A percentile compares a stretch with the other conserved stretches of the same genome.
Evolutionary conservation across 2,113 vertebrate species (phyloP).

Genomic region (Anarhynchus alexandrinus): DNA sequence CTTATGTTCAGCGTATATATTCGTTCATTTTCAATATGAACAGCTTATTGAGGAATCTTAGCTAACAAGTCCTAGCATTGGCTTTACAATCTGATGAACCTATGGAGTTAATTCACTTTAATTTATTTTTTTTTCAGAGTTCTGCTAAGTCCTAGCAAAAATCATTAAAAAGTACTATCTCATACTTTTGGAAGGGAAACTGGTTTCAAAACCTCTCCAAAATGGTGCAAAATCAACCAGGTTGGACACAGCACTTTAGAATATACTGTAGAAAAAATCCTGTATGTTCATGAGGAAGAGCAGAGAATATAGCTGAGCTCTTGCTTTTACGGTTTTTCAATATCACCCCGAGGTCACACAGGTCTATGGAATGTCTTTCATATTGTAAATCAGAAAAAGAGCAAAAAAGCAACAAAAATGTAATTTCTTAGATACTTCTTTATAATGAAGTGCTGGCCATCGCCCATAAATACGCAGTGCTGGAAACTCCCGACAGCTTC

Average conservation of each 20-base stretch:
- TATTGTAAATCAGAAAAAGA: constrained; percentile 14
- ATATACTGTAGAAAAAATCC: not conserved
- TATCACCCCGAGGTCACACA: not conserved
- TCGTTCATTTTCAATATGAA: not conserved
- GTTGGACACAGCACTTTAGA: not conserved
- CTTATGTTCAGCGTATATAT: constrained; percentile 15
- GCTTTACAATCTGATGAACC: not conserved
- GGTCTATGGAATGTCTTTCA: constrained; percentile 26
- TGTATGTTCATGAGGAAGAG: not conserved
- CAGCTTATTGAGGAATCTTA: not conserved
- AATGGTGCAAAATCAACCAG: not conserved
- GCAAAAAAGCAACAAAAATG: not conserved
- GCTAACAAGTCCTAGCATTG: not conserved
- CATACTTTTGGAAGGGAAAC: not conserved
- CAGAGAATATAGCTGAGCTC: not conserved
- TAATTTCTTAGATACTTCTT: not conserved
- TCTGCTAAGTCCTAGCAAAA: not conserved
- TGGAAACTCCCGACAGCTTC: constrained; percentile 22
- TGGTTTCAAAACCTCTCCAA: not conserved
- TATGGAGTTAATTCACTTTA: not conserved
- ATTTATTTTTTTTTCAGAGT: not conserved
- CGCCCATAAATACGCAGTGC: not conserved
- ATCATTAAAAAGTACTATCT: not conserved
- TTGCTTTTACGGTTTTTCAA: constrained; percentile 38
- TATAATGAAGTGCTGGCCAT: not conserved